A percentile compares a stretch with the other conserved stretches of the same genome.
These are phyloP conservation scores for Xylota segnis DNA, from an alignment of 2,888 invertebrate species.

Conservation along the genomic window DNA sequence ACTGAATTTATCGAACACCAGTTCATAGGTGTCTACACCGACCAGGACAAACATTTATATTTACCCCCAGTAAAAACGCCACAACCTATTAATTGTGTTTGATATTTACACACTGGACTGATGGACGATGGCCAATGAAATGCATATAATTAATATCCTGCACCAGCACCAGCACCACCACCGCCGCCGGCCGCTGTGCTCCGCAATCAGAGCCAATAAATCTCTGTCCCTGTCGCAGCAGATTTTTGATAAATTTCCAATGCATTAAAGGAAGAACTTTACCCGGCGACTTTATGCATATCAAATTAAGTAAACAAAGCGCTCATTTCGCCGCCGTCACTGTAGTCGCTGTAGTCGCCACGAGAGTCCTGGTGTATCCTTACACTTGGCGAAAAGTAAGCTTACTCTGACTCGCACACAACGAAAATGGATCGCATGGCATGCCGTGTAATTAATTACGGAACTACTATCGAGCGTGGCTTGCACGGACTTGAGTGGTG, in stretches of 20 bases:
- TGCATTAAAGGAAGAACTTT: slow-evolving; percentile 75
- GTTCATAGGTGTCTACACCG: slow-evolving; percentile 52
- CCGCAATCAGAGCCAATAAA: slow-evolving; percentile 68
- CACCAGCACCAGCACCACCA: slow-evolving; percentile 4
- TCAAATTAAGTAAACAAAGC: slow-evolving; percentile 73
- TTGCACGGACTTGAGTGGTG: slow-evolving; percentile 65
- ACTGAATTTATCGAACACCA: slow-evolving; percentile 48
- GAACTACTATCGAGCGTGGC: slow-evolving; percentile 48
- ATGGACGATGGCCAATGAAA: slow-evolving; percentile 57
- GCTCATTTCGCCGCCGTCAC: slow-evolving; percentile 49
- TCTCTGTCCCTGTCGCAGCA: slow-evolving; percentile 62
- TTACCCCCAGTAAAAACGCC: slow-evolving; percentile 21
- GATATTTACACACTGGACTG: slow-evolving; percentile 65
- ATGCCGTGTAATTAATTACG: slow-evolving; percentile 70
- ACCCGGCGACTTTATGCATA: slow-evolving; percentile 70
- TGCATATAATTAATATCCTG: slow-evolving; percentile 67
- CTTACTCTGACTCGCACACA: slow-evolving; percentile 46
- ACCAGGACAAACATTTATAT: slow-evolving; percentile 56
- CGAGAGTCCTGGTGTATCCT: slow-evolving; percentile 37
- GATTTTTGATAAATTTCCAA: slow-evolving; percentile 74
- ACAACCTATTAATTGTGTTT: slow-evolving; percentile 68
- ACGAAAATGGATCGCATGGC: slow-evolving; percentile 68
- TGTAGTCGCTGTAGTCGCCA: neutral
- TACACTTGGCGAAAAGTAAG: slow-evolving; percentile 28
- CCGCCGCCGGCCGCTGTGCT: slow-evolving; percentile 4